Percentiles rank a stretch among this genome's conserved stretches.
phyloP scores from a whole-genome alignment of 2,797 vertebrate species.

The Fratercula arctica region DNA sequence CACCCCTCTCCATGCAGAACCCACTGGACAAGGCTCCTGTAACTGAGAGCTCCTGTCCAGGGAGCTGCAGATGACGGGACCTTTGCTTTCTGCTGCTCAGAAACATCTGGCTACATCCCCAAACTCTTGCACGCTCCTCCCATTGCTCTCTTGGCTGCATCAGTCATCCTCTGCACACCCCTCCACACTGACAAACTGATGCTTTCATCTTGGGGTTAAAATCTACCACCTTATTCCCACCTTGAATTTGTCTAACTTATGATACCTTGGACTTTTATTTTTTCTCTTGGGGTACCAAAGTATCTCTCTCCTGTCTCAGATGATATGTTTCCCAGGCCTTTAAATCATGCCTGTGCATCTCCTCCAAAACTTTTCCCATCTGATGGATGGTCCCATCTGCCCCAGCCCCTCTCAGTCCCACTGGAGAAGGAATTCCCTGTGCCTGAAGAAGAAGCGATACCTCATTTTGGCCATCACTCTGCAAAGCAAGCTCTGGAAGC shows the following conservation, averaged over 20 bases:
- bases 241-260: neutral
- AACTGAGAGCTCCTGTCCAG: neutral
- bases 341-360: neutral
- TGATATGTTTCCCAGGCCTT: neutral
- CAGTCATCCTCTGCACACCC: neutral
- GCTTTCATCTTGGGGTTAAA: neutral
- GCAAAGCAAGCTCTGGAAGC: neutral
- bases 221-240: accelerated
- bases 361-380: neutral
- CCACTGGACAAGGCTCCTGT: neutral
- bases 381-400: neutral
- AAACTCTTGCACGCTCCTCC: neutral
- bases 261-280: neutral
- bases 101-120: neutral
- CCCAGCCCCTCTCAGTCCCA: neutral
- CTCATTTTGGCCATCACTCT: neutral
- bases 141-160: neutral
- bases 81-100: neutral
- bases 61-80: neutral
- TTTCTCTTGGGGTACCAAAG: neutral
- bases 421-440: neutral
- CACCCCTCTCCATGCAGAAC: neutral
- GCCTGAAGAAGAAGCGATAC: neutral
- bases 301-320: neutral
- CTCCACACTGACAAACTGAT: neutral